These are phyloP conservation scores for Lophura swinhoii DNA, from an alignment of 2,797 vertebrate species.

Conservation along the genomic window DNA sequence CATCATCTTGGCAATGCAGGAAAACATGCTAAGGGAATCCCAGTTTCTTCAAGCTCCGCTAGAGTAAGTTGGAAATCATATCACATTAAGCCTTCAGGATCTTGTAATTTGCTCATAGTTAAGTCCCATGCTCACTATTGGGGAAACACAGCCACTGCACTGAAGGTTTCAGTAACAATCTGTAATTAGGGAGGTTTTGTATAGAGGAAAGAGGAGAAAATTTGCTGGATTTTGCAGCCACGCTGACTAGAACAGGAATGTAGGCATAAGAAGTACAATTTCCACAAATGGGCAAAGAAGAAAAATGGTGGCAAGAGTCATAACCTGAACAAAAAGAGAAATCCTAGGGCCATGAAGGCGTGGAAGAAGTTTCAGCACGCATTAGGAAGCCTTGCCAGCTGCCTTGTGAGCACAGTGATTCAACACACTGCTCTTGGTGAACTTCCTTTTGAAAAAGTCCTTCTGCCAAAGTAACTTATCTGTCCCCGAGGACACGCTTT, in stretches of 20 bases:
- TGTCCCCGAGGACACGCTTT: background rate
- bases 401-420: background rate
- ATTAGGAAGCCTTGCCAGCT: background rate
- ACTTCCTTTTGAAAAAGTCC: background rate
- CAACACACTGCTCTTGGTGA: background rate
- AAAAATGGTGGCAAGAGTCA: background rate
- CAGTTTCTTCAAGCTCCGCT: background rate
- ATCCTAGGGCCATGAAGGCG: background rate
- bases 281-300: background rate
- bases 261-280: background rate
- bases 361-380: background rate
- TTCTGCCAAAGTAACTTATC: background rate
- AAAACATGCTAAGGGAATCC: background rate
- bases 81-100: background rate
- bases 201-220: background rate
- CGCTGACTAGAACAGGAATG: background rate
- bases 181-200: background rate
- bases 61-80: background rate
- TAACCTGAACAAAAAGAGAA: background rate
- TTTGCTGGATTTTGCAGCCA: background rate
- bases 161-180: background rate
- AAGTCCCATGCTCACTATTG: background rate
- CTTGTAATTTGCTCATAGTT: fast-evolving
- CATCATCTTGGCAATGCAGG: background rate
- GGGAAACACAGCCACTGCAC: background rate